Conservation (phyloP, 2,797 vertebrate genomes). For the Rhabdomys pumilio region DNA sequence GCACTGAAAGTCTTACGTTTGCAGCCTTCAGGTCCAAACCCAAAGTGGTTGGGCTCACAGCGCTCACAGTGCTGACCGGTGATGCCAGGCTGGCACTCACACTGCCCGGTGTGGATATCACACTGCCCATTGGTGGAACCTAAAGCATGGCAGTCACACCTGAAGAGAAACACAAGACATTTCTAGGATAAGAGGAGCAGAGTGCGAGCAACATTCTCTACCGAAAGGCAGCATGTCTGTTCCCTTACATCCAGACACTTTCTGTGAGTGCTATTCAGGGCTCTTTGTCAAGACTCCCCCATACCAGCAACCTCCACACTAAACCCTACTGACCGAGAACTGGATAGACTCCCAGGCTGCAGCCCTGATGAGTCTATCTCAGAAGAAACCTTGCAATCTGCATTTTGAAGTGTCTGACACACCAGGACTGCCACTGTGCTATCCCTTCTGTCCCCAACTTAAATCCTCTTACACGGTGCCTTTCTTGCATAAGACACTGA, state of each 20-base stretch:
- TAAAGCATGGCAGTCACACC: slow-evolving; percentile 95
- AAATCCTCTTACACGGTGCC: no score
- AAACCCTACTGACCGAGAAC: background rate
- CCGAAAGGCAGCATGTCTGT: background rate
- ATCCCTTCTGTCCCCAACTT: background rate
- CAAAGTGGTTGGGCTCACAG: slow-evolving; percentile 97
- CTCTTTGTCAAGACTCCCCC: background rate
- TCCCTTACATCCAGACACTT: background rate
- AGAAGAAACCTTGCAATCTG: background rate
- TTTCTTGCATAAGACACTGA: background rate
- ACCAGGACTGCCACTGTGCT: background rate
- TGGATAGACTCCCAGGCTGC: background rate
- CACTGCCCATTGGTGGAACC: slow-evolving; percentile 97
- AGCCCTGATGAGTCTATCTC: background rate
- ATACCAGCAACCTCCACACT: background rate
- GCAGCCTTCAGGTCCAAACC: slow-evolving; percentile 96
- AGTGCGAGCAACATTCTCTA: background rate
- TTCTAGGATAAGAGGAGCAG: slow-evolving; percentile 41
- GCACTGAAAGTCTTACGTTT: slow-evolving; percentile 93
- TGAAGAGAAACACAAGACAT: slow-evolving; percentile 80
- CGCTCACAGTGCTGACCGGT: slow-evolving; percentile 93
- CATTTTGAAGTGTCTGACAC: background rate
- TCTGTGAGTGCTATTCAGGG: background rate
- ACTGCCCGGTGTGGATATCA: slow-evolving; percentile 94
- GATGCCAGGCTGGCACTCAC: slow-evolving; percentile 97